Conservation (phyloP, 2,888 invertebrate genomes). For the Andrena praecox region DNA sequence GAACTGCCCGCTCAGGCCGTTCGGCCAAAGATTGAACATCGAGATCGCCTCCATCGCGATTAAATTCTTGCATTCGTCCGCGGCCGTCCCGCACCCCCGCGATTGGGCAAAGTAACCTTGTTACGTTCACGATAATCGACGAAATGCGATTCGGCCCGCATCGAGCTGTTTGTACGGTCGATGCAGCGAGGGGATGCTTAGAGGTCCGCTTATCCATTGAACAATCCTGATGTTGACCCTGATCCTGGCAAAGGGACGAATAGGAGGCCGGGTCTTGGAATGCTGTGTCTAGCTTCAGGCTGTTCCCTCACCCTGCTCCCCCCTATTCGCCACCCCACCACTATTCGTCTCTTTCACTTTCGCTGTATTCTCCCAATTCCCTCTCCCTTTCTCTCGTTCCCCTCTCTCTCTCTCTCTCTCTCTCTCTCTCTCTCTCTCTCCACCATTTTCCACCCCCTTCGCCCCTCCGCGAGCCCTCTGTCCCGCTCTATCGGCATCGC, state of each 20-base stretch:
- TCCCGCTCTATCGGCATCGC: conserved; percentile 27
- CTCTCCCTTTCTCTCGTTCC: conserved; percentile 20
- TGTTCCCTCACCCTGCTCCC: conserved; percentile 22
- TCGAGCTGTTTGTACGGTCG: conserved; percentile 37
- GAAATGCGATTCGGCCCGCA: conserved; percentile 65
- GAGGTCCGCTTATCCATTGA: conserved; percentile 53
- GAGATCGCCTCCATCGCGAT: too few species aligned
- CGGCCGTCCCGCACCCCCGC: too few species aligned
- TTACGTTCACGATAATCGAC: conserved; percentile 41
- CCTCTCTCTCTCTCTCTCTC: conserved; percentile 23
- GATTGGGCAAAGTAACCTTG: not conserved
- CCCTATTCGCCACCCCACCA: conserved; percentile 12
- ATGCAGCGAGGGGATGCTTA: conserved; percentile 49
- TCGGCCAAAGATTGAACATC: too few species aligned
- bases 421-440: conserved; percentile 30
- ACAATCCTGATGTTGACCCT: conserved; percentile 65
- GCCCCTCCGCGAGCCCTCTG: conserved; percentile 15
- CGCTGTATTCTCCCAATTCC: conserved; percentile 33
- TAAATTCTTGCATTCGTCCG: too few species aligned
- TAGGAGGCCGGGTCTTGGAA: conserved; percentile 74
- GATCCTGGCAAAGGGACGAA: conserved; percentile 73
- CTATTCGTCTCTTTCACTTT: conserved; percentile 36
- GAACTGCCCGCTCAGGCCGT: too few species aligned
- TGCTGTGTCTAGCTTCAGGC: conserved; percentile 72
- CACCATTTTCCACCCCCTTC: conserved; percentile 10